These are phyloP conservation scores for Oryzias dopingdopingensis DNA, from an alignment of 2,797 vertebrate species.

Conservation along the genomic window DNA sequence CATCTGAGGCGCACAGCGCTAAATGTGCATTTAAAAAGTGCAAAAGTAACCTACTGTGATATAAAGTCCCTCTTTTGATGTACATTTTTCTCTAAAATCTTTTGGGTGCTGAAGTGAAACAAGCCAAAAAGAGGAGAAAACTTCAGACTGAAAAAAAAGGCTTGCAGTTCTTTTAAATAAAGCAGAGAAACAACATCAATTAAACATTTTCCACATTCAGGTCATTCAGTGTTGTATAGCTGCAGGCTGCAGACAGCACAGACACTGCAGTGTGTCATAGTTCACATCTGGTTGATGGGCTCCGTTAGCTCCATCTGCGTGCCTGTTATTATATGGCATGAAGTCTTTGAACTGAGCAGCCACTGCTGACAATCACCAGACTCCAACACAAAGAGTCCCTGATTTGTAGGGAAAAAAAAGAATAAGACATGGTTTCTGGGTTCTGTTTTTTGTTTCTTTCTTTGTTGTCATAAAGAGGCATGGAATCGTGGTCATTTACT, in stretches of 20 bases:
- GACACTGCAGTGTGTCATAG: conserved; percentile 55
- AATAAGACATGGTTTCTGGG: background rate
- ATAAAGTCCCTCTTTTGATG: too few species aligned
- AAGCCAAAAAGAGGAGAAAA: conserved; percentile 9
- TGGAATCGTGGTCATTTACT: conserved; percentile 19
- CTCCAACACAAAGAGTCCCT: conserved; percentile 31
- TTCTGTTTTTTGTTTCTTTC: conserved; percentile 21
- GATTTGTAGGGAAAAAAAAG: conserved; percentile 10
- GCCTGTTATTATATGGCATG: conserved; percentile 53
- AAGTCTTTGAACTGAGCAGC: conserved; percentile 64
- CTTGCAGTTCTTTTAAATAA: conserved; percentile 18
- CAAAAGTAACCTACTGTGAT: too few species aligned
- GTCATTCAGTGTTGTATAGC: conserved; percentile 25
- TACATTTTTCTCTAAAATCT: too few species aligned
- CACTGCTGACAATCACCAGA: conserved; percentile 68
- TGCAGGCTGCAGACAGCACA: conserved; percentile 42
- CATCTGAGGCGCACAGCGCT: background rate
- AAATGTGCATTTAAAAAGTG: too few species aligned
- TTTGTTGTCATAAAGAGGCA: conserved; percentile 12
- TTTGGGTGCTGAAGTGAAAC: conserved; percentile 4
- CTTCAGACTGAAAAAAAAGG: conserved; percentile 2
- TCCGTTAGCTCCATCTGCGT: conserved; percentile 44
- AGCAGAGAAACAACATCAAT: conserved; percentile 12
- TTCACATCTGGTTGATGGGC: conserved; percentile 58
- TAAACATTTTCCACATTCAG: background rate